Conservation (phyloP, 1,140 invertebrate species). For the Apis laboriosa region DNA sequence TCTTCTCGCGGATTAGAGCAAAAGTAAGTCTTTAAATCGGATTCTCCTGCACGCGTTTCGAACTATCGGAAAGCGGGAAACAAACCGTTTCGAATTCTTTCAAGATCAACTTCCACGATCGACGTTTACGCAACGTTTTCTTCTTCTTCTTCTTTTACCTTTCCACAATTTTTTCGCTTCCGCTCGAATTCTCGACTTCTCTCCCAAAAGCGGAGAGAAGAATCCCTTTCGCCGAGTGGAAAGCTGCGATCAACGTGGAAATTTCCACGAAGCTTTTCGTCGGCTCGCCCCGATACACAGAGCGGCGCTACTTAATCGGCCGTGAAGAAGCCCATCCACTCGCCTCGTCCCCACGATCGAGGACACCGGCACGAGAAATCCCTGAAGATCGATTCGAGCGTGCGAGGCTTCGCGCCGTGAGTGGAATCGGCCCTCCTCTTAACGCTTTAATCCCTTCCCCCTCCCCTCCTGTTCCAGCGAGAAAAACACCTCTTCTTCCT, state of each 20-base stretch:
- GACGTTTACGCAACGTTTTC: constrained; percentile 15
- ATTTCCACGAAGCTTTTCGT: constrained; percentile 30
- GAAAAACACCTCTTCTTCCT: constrained; percentile 23
- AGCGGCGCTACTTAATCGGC: constrained; percentile 20
- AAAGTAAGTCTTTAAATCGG: constrained; percentile 65
- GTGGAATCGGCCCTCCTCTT: constrained; percentile 57
- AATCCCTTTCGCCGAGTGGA: not conserved
- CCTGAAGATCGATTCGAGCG: constrained; percentile 58
- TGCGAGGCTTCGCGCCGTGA: constrained; percentile 61
- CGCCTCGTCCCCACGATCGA: constrained; percentile 3
- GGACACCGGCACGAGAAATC: constrained; percentile 44
- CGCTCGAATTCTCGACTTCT: not conserved
- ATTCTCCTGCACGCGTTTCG: constrained; percentile 52
- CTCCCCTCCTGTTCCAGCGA: constrained; percentile 11
- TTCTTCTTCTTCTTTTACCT: fast-evolving
- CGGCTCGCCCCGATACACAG: constrained; percentile 5
- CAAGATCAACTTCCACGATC: constrained; percentile 17
- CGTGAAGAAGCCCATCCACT: constrained; percentile 35
- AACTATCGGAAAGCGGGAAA: constrained; percentile 52
- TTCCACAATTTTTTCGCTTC: not conserved
- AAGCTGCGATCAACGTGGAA: constrained; percentile 27
- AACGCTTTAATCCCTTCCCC: constrained; percentile 64
- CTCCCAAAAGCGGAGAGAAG: not conserved
- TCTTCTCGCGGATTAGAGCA: constrained; percentile 36
- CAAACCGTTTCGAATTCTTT: constrained; percentile 35